Evolutionary conservation across 1,140 invertebrate genomes (phyloP).

Genomic region (Monochamus saltuarius): DNA sequence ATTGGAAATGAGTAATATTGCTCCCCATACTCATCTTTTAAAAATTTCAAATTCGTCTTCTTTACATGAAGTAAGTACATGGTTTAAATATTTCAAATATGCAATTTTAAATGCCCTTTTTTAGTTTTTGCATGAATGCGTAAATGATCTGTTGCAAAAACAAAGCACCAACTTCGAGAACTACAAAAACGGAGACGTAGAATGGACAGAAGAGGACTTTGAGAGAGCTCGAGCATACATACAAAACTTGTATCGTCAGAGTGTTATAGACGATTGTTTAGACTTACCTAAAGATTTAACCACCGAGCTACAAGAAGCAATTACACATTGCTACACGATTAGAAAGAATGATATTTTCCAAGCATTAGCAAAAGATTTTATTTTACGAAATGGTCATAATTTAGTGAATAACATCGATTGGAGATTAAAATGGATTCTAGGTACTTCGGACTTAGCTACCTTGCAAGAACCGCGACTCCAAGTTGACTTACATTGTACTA

Average conservation of each 20-base stretch:
- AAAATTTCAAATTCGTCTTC: no score
- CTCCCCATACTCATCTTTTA: no score
- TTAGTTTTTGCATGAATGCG: conserved; percentile 46
- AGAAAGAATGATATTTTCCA: conserved; percentile 44
- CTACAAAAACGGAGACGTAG: conserved; percentile 34
- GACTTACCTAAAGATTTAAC: conserved; percentile 26
- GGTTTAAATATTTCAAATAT: no score
- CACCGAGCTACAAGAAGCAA: conserved; percentile 20
- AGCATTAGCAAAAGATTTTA: conserved; percentile 33
- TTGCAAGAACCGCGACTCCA: conserved; percentile 46
- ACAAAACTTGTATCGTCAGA: conserved; percentile 40
- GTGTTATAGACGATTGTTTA: conserved; percentile 30
- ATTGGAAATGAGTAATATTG: no score
- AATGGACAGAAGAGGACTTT: conserved; percentile 43
- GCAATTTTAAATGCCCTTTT: conserved; percentile 15
- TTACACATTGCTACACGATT: conserved; percentile 39
- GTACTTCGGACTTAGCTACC: conserved; percentile 42
- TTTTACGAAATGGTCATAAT: conserved; percentile 31
- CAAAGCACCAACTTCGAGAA: conserved; percentile 27
- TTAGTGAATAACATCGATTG: conserved; percentile 48
- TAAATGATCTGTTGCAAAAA: conserved; percentile 40
- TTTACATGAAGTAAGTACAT: no score
- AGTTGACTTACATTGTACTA: conserved; percentile 42
- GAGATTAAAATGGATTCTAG: conserved; percentile 49
- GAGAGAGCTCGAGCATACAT: conserved; percentile 30